Conservation (phyloP, 1,140 invertebrate genomes). For the Drosophila gunungcola region DNA sequence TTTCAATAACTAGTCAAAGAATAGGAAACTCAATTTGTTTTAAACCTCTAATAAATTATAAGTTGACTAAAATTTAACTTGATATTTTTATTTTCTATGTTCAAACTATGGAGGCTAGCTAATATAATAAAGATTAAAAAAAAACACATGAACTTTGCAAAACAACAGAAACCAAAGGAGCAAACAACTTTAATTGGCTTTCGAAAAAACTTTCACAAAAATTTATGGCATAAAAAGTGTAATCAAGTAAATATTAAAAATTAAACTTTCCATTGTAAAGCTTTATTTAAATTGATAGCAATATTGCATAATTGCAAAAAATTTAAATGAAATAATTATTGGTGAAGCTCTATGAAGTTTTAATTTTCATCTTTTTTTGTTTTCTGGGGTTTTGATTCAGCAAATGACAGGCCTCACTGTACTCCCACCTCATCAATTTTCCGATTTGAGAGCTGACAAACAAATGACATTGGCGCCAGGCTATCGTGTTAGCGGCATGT, state of each 20-base stretch:
- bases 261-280: slow-evolving; percentile 3
- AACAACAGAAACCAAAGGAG: background rate
- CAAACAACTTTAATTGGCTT: slow-evolving; percentile 12
- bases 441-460: slow-evolving; percentile 43
- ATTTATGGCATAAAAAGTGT: slow-evolving; percentile 30
- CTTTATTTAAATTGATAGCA: slow-evolving; percentile 13
- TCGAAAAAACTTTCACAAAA: slow-evolving; percentile 8
- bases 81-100: background rate
- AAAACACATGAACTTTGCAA: slow-evolving; percentile 1
- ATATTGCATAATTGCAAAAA: background rate
- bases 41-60: no score
- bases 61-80: no score
- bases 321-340: background rate
- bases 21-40: no score
- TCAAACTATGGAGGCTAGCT: background rate
- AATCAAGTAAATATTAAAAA: slow-evolving; percentile 30
- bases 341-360: background rate
- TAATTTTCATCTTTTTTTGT: background rate
- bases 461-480: slow-evolving; percentile 64
- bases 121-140: slow-evolving; percentile 2
- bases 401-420: slow-evolving; percentile 2
- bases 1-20: no score
- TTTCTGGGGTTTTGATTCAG: background rate
- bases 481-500: slow-evolving; percentile 59
- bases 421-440: slow-evolving; percentile 39